Evolutionary conservation across 2,797 vertebrate genomes (phyloP).

Genomic region (Sparus aurata): DNA sequence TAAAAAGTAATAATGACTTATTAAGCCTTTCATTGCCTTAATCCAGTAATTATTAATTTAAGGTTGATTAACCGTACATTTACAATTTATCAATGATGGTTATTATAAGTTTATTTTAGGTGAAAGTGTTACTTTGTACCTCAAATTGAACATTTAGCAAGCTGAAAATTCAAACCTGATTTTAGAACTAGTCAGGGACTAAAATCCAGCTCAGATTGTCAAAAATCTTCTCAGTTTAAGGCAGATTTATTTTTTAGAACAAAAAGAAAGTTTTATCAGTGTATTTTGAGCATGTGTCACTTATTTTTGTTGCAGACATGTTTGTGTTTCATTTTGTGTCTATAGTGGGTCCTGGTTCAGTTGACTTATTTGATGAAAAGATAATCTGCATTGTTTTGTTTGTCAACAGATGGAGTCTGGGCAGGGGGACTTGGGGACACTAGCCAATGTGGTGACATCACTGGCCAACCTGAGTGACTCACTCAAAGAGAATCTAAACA

Average conservation of each 20-base stretch:
- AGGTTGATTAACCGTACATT: no score
- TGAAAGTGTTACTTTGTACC: no score
- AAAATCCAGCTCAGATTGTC: no score
- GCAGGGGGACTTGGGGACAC: constrained; percentile 94
- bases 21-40: no score
- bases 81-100: no score
- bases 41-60: no score
- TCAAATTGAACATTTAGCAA: no score
- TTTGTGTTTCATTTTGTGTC: constrained; percentile 1
- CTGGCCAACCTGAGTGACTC: constrained; percentile 92
- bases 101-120: no score
- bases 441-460: constrained; percentile 97
- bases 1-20: no score
- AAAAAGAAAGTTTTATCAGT: no score
- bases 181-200: background rate
- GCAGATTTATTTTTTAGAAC: background rate
- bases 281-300: background rate
- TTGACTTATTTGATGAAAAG: background rate
- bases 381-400: constrained; percentile 22
- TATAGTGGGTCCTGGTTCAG: background rate
- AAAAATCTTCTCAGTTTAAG: background rate
- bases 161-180: background rate
- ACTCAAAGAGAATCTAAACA: constrained; percentile 90
- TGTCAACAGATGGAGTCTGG: constrained; percentile 90
- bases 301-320: background rate